Conservation (phyloP, 1,140 invertebrate species). For the Onthophagus taurus region DNA sequence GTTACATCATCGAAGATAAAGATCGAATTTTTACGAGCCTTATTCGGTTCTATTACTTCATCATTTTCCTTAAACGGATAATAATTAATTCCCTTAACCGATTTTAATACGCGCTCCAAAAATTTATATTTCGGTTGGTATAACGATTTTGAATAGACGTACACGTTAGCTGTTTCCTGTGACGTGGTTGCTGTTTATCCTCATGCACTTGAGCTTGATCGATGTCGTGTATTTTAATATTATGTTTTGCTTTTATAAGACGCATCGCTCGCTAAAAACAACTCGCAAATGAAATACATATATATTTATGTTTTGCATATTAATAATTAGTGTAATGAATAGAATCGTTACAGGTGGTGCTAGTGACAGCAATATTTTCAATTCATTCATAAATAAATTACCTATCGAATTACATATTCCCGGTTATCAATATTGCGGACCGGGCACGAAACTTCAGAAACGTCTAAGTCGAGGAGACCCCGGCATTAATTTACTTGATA, state of each 20-base stretch:
- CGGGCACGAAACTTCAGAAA: too few species aligned
- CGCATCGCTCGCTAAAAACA: too few species aligned
- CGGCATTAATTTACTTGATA: too few species aligned
- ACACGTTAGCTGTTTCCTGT: slow-evolving; percentile 16
- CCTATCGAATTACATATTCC: slow-evolving; percentile 40
- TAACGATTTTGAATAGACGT: slow-evolving; percentile 20
- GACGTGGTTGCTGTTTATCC: slow-evolving; percentile 14
- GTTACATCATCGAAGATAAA: slow-evolving; percentile 37
- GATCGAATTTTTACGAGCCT: slow-evolving; percentile 28
- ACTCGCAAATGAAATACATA: too few species aligned
- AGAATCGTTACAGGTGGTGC: neutral
- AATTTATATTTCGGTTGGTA: slow-evolving; percentile 23
- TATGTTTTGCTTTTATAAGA: neutral
- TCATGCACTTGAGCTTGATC: too few species aligned
- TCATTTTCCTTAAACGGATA: slow-evolving; percentile 29
- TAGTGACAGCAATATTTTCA: slow-evolving; percentile 5
- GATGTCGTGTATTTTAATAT: neutral
- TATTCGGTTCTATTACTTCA: slow-evolving; percentile 22
- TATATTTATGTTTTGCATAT: too few species aligned
- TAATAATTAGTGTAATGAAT: too few species aligned
- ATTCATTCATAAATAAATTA: slow-evolving; percentile 34
- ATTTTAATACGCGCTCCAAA: slow-evolving; percentile 17
- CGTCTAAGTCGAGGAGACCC: too few species aligned
- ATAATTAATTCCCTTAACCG: slow-evolving; percentile 25
- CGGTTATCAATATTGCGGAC: slow-evolving; percentile 39